Base-by-base conservation (phyloP, 92 coral and sea anemone genomes). In the Ricordea florida region DNA sequence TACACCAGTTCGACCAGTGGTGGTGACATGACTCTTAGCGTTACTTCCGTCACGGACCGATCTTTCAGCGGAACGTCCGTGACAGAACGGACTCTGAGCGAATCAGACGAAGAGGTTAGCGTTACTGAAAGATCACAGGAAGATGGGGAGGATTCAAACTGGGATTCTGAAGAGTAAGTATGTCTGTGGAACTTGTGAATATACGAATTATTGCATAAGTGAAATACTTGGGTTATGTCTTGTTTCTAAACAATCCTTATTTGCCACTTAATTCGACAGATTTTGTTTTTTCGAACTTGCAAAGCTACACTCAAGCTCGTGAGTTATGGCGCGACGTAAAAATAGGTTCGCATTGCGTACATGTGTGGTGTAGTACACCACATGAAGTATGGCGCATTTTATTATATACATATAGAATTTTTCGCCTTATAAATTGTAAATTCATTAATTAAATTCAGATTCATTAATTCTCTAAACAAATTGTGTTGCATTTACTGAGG, bases 31-130 rank as follows among this genome's bases (percentile, higher is more conserved):
- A 84, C 84, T 23, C 50, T 84, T 15, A 64, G 83, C 38, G 84
- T 49, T 30, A 76, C 84, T 5, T 67, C 79, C 24, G 89, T 76
- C 58, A 86, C 94, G 11, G 97, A 86, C 47, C 91, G 89, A n/a
- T 85, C 98, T 10, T 91, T 88, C 33, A 88, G 90, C 57, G 92
- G 87, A 3, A 91, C 97, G 20, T 88, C 98, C 25, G 89, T 82
- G 35, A 94, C 98, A 41, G 98, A 94, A 34, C 82, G 79, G 40
- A 92, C 99, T 9, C 79, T 89, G 53, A 96, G 97, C 37, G 96
- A 89, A 57, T 92, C 99, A 2, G 96, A 83, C 8, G 90, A 75
- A 24, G 93, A 87, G 18, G 81, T 40, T 51, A 70, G 66, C 40
- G 66, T 17, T 31, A 38, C 69, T 13, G 60, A 67, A 61, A 52